Conservation (phyloP, 2,888 invertebrate genomes). For the Ectemnius cavifrons region DNA sequence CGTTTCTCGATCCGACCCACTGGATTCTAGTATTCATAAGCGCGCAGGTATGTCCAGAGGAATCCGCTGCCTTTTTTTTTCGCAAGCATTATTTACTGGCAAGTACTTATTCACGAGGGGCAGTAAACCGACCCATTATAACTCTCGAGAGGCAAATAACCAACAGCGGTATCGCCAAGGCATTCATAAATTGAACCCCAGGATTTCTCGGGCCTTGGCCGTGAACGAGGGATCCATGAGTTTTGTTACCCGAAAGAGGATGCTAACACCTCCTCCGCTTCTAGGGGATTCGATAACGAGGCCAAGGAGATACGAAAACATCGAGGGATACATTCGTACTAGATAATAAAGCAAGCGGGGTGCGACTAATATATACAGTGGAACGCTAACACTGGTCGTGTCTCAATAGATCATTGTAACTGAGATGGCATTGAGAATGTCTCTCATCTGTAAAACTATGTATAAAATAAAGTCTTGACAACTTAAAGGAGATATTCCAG, state of each 20-base stretch:
- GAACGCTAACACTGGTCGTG: too few relatives aligned
- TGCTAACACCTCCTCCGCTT: background rate
- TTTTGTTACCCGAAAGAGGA: background rate
- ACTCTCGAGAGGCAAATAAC: slow-evolving; percentile 58
- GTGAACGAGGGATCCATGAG: slow-evolving; percentile 23
- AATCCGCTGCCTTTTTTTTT: slow-evolving; percentile 31
- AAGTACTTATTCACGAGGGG: slow-evolving; percentile 49
- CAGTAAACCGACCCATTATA: slow-evolving; percentile 54
- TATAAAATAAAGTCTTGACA: too few relatives aligned
- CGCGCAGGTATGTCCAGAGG: background rate
- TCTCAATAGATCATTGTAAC: too few relatives aligned
- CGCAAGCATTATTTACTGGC: slow-evolving; percentile 51
- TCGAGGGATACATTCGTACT: slow-evolving; percentile 42
- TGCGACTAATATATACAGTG: too few relatives aligned
- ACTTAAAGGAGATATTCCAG: too few relatives aligned
- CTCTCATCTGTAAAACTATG: too few relatives aligned
- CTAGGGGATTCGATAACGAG: slow-evolving; percentile 50
- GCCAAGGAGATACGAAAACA: slow-evolving; percentile 43
- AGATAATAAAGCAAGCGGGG: too few relatives aligned
- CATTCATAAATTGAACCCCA: slow-evolving; percentile 55
- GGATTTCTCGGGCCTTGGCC: slow-evolving; percentile 35
- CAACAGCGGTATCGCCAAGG: slow-evolving; percentile 40
- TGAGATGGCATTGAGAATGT: too few relatives aligned
- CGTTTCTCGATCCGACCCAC: background rate
- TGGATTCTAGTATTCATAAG: too few relatives aligned